phyloP scores from a whole-genome alignment of 2,113 vertebrate genomes.

The Carettochelys insculpta region DNA sequence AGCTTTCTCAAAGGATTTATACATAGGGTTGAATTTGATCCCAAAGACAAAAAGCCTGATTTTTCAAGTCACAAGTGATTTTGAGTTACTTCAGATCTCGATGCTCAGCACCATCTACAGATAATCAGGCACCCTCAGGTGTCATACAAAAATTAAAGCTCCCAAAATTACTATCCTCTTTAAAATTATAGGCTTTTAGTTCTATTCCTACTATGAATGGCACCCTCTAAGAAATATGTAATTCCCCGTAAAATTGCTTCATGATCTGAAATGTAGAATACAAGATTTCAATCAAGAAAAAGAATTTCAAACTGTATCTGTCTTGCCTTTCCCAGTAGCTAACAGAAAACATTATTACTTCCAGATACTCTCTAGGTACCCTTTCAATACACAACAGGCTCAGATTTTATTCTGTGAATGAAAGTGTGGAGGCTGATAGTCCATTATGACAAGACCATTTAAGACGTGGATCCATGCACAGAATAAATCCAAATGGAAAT shows the following conservation, averaged over 20 bases:
- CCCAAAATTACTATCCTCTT: background rate
- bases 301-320: background rate
- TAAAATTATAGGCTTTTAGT: background rate
- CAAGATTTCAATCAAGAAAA: background rate
- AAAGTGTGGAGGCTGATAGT: background rate
- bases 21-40: fast-evolving
- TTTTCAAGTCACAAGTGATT: background rate
- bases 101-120: fast-evolving
- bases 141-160: background rate
- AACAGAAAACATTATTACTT: background rate
- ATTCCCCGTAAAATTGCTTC: background rate
- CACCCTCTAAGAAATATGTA: fast-evolving
- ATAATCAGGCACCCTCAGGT: background rate
- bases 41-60: fast-evolving
- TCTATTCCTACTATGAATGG: background rate
- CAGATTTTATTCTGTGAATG: background rate
- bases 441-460: fast-evolving
- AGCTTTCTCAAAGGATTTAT: background rate
- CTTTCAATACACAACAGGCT: background rate
- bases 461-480: background rate
- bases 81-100: fast-evolving
- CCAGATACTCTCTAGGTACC: background rate
- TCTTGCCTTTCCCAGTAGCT: background rate
- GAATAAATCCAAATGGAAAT: background rate
- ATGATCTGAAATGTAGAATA: background rate